Evolutionary conservation across 2,888 invertebrate species (phyloP), one percentile per base, ranked within the genome.

Genomic region (Caenorhabditis wallacei): DNA sequence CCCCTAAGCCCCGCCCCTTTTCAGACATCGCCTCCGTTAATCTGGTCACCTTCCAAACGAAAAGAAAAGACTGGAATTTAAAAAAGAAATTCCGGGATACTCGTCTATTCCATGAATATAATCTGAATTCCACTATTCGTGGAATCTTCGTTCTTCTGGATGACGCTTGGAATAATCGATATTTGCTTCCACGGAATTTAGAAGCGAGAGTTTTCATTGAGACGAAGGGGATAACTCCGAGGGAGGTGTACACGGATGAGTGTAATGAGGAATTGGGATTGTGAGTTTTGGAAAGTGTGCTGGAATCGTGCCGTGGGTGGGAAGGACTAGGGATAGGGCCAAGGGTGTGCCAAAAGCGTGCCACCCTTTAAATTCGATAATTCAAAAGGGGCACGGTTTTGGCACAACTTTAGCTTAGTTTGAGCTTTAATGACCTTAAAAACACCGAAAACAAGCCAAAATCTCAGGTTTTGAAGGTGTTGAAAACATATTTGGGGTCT

Each of bases 91-190:
- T 30, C 40, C 40, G 40, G 13, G 13, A 8, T 8, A 30, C 40
- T 8, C 4, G 11, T 10, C 40, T 16, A 10, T 16, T 40, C 13
- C 30, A 30, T 40, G 40, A 40, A 40, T 40, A 2, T 2, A 20
- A 7, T 20, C 18, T 10, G 4, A 18, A 48, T 7, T 5, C 3
- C 18, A 20, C 48, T 20, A 18, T 20, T 20, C 18, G 4, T 48
- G 76, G 57, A 26, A 13, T 76, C 13, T 35, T 76, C 2, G 53
- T 78, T 10, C 26, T 63, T 4, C 20, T 78, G 13, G 78, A 78
- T 22, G 78, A 78, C 40, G 1, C 3, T 4, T 69, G 78, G 70
- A 69, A 78, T 20, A 70, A 78, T 26, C 11, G 78, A 46, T 48
- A 70, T 40, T 13, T 78, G 4, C 35, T 78, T 1, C 78, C 78